Percentiles rank a stretch among this genome's conserved stretches.
phyloP scores from a whole-genome alignment of 2,888 invertebrate genomes.

The Cantharis rustica region DNA sequence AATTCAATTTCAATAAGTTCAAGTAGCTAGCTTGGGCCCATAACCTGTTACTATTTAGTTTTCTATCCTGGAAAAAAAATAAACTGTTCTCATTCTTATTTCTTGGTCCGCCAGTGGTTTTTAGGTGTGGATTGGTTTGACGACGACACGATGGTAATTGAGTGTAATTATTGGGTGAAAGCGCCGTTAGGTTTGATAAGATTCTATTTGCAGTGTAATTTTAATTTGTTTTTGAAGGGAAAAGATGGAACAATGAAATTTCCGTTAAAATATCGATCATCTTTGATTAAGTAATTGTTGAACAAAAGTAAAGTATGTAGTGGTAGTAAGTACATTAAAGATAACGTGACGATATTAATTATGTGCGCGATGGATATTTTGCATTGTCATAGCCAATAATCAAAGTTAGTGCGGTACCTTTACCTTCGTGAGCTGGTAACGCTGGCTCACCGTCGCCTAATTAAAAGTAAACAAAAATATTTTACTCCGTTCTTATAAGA shows the following conservation, averaged over 20 bases:
- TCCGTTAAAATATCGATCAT: neutral
- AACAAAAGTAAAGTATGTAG: neutral
- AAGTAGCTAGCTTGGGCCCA: too few relatives aligned
- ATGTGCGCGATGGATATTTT: constrained; percentile 39
- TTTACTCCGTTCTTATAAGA: constrained; percentile 26
- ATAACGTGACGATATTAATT: constrained; percentile 28
- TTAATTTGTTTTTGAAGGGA: neutral
- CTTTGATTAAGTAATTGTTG: neutral
- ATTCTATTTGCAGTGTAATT: neutral
- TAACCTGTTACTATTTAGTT: too few relatives aligned
- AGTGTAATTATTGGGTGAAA: neutral
- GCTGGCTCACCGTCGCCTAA: constrained; percentile 40
- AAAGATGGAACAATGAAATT: neutral
- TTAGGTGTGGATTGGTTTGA: neutral
- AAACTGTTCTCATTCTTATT: too few relatives aligned
- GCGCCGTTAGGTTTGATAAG: neutral
- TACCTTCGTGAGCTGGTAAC: constrained; percentile 35
- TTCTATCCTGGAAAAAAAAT: too few relatives aligned
- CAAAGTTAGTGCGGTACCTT: constrained; percentile 39
- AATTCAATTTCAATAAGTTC: too few relatives aligned
- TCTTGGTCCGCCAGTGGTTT: too few relatives aligned
- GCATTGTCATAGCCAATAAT: constrained; percentile 45
- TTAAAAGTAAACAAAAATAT: constrained; percentile 43
- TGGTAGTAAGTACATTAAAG: neutral
- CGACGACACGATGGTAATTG: neutral